These are phyloP conservation scores for Drosophila busckii DNA, from an alignment of 1,140 invertebrate species.

Conservation along the genomic window DNA sequence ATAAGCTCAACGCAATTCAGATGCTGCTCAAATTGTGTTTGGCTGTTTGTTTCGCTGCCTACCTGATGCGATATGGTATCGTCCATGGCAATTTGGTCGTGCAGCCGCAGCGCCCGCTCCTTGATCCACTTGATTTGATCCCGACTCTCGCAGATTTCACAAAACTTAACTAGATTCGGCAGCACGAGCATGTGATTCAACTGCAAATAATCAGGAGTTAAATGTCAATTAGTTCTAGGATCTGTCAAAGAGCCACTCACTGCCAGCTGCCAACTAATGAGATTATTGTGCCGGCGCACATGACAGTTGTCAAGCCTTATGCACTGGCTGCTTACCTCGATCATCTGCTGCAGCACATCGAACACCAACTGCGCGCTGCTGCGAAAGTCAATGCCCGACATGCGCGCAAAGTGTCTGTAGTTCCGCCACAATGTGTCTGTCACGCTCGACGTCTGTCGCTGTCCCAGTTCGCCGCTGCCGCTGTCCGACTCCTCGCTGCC, in stretches of 20 bases:
- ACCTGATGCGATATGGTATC: constrained; percentile 78
- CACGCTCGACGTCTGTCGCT: constrained; percentile 35
- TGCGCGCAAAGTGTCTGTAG: constrained; percentile 67
- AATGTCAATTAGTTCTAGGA: constrained; percentile 36
- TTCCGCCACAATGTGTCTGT: constrained; percentile 67
- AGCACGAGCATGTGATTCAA: constrained; percentile 68
- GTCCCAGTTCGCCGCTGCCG: constrained; percentile 14
- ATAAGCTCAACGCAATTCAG: neutral
- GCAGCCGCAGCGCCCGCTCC: constrained; percentile 63
- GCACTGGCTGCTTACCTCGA: constrained; percentile 66
- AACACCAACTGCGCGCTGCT: constrained; percentile 77
- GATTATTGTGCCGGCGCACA: constrained; percentile 33
- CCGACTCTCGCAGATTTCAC: constrained; percentile 76
- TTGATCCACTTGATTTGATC: constrained; percentile 78
- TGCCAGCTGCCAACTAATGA: constrained; percentile 30
- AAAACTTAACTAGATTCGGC: constrained; percentile 75
- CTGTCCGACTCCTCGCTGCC: neutral
- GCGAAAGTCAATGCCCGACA: constrained; percentile 76
- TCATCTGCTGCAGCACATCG: constrained; percentile 78
- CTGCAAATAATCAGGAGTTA: constrained; percentile 29
- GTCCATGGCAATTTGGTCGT: constrained; percentile 75
- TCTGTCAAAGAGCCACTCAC: constrained; percentile 15
- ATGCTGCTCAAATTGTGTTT: neutral
- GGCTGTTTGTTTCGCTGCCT: neutral
- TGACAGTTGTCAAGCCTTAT: constrained; percentile 14